These are phyloP conservation scores for Cariama cristata DNA, from an alignment of 2,113 vertebrate species.

Conservation along the genomic window DNA sequence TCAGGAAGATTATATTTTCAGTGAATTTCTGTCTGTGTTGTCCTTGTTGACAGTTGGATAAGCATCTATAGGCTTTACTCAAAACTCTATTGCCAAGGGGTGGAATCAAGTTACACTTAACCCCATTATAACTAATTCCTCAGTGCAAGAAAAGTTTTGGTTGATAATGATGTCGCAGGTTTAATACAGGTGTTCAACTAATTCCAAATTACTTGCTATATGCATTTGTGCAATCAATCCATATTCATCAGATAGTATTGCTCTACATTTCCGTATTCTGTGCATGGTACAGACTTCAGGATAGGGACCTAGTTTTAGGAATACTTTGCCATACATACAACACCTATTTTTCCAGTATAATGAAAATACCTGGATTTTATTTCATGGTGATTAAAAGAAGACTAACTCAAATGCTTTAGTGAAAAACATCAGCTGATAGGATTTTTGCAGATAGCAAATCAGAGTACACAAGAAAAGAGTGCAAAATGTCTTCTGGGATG, in stretches of 20 bases:
- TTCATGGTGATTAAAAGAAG: not conserved
- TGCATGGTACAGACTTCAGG: not conserved
- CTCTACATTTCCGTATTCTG: not conserved
- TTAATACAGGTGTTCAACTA: not conserved
- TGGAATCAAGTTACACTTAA: rapidly evolving
- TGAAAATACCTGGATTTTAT: not conserved
- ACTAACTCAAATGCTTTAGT: not conserved
- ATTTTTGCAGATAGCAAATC: not conserved
- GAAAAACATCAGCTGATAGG: not conserved
- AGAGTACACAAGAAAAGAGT: not conserved
- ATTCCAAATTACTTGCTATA: not conserved
- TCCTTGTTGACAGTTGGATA: not conserved
- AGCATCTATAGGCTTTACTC: not conserved
- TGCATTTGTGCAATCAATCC: not conserved
- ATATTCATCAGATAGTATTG: not conserved
- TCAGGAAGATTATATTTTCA: not conserved
- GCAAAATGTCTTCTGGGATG: not conserved
- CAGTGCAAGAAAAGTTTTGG: not conserved
- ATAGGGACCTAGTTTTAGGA: not conserved
- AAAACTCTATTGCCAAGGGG: not conserved
- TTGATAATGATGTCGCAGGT: not conserved
- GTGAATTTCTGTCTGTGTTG: not conserved
- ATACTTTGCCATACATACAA: not conserved
- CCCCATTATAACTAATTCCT: rapidly evolving
- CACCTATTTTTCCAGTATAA: not conserved